A percentile compares a stretch with the other conserved stretches of the same genome.
phyloP scores from a whole-genome alignment of 2,797 vertebrate genomes.

The Mormyrus hasselquistii region DNA sequence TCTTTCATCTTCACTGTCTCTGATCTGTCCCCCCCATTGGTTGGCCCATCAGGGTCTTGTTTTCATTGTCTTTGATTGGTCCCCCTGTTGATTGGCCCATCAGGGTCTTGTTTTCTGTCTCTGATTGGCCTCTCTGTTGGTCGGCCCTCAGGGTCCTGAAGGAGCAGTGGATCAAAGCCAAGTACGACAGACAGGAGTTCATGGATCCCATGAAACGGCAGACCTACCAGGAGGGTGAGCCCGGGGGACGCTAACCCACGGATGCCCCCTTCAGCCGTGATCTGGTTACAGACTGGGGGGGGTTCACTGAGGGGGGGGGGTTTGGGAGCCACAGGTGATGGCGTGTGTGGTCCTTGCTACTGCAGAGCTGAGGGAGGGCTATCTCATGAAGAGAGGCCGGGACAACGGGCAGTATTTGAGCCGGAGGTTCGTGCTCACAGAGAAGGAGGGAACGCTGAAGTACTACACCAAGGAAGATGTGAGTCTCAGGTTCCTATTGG shows the following conservation, averaged over 20 bases:
- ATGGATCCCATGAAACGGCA: slow-evolving; percentile 45
- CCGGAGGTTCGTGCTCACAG: slow-evolving; percentile 87
- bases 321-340: background rate
- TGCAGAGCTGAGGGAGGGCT: slow-evolving; percentile 77
- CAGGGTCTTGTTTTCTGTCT: background rate
- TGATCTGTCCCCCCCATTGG: background rate
- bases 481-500: slow-evolving; percentile 47
- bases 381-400: slow-evolving; percentile 91
- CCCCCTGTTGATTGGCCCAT: background rate
- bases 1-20: background rate
- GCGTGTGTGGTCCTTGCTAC: background rate
- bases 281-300: background rate
- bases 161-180: slow-evolving; percentile 84
- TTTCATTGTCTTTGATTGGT: background rate
- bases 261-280: background rate
- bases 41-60: background rate
- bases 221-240: slow-evolving; percentile 65
- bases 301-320: background rate
- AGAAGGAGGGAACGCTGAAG: slow-evolving; percentile 88
- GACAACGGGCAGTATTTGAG: slow-evolving; percentile 95
- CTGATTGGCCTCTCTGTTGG: background rate
- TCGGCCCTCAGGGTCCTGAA: slow-evolving; percentile 62
- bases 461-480: slow-evolving; percentile 98
- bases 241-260: background rate
- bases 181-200: slow-evolving; percentile 80